A percentile compares a stretch with the other conserved stretches of the same genome.
These are phyloP conservation scores for Heliconius himera DNA, from an alignment of 1,140 invertebrate species.

Conservation along the genomic window DNA sequence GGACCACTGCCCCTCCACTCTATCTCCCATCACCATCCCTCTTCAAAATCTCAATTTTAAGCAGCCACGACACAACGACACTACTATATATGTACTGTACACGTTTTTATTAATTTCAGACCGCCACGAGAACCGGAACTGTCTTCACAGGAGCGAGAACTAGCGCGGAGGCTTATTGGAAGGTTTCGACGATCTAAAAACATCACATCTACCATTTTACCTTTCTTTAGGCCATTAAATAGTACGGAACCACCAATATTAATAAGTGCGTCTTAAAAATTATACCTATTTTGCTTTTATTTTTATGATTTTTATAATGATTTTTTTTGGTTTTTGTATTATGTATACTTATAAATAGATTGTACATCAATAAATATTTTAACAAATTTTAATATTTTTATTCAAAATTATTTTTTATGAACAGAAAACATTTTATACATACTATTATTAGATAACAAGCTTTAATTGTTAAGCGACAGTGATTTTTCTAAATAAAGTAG, in stretches of 20 bases:
- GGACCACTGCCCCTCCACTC: too few species aligned
- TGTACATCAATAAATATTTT: neutral
- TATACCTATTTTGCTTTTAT: neutral
- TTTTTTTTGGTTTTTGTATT: neutral
- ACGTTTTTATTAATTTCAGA: slow-evolving; percentile 41
- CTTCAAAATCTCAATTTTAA: too few species aligned
- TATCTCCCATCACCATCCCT: too few species aligned
- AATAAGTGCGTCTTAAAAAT: slow-evolving; percentile 11
- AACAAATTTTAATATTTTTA: neutral
- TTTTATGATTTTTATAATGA: neutral
- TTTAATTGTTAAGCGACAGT: neutral
- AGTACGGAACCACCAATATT: slow-evolving; percentile 39
- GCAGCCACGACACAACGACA: too few species aligned
- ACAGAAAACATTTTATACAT: neutral
- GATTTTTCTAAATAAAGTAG: neutral
- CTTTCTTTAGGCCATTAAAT: slow-evolving; percentile 60
- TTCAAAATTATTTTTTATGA: neutral
- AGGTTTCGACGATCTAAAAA: slow-evolving; percentile 65
- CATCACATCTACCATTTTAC: slow-evolving; percentile 45
- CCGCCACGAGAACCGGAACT: slow-evolving; percentile 63
- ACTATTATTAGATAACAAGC: neutral
- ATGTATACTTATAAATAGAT: neutral
- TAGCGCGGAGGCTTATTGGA: slow-evolving; percentile 64
- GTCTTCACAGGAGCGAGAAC: slow-evolving; percentile 59
- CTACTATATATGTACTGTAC: too few species aligned